These are phyloP conservation scores for Chaenocephalus aceratus DNA, from an alignment of 2,113 vertebrate genomes.

Conservation along the genomic window DNA sequence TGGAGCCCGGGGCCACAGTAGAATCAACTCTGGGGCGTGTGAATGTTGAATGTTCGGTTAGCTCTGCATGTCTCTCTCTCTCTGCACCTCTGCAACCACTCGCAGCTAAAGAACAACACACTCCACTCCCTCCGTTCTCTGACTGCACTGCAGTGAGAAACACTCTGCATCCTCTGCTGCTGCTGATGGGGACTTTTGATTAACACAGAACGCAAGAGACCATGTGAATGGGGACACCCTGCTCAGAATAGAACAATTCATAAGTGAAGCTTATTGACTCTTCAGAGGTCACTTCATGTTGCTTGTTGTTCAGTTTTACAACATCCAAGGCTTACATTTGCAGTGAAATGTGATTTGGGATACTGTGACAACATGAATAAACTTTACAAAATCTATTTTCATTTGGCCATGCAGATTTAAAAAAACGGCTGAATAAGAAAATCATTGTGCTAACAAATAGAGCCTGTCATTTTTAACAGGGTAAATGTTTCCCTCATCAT, in stretches of 20 bases:
- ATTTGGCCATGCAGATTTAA: not conserved
- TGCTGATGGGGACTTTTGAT: slow-evolving; percentile 28
- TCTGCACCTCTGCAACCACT: slow-evolving; percentile 57
- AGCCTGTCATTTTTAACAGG: not conserved
- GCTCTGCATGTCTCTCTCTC: slow-evolving; percentile 58
- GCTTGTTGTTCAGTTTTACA: slow-evolving; percentile 4
- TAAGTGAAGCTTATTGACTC: slow-evolving; percentile 20
- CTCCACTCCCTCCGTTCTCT: slow-evolving; percentile 62
- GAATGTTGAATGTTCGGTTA: slow-evolving; percentile 70
- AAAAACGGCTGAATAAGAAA: not conserved
- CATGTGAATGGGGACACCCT: slow-evolving; percentile 7
- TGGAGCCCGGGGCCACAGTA: slow-evolving; percentile 63
- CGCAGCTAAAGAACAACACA: slow-evolving; percentile 70
- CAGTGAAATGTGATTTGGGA: not conserved
- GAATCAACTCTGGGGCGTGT: slow-evolving; percentile 71
- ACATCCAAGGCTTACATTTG: not conserved
- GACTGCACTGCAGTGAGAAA: slow-evolving; percentile 63
- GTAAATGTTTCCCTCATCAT: not conserved
- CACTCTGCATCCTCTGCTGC: slow-evolving; percentile 31
- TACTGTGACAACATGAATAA: not conserved
- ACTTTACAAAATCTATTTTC: not conserved
- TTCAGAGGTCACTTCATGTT: not conserved
- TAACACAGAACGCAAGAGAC: slow-evolving; percentile 41
- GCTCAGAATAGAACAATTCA: not conserved
- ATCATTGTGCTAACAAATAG: not conserved